Conservation (phyloP, 2,888 invertebrate genomes). For the Epicampocera succincta region DNA sequence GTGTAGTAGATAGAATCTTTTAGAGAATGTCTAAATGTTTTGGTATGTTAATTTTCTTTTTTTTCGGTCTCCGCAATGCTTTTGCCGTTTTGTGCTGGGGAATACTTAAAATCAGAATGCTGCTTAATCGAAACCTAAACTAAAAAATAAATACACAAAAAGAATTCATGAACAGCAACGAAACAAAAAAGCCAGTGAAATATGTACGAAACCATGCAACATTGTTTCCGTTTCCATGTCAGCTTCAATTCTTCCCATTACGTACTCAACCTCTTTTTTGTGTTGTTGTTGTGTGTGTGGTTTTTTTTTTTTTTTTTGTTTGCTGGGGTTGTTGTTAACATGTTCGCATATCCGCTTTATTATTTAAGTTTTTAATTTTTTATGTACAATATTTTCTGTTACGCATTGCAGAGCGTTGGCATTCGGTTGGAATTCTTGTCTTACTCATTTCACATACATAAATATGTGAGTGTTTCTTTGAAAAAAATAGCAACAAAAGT, state of each 20-base stretch:
- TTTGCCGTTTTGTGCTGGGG: conserved; percentile 21
- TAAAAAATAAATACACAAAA: conserved; percentile 11
- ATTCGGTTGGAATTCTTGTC: conserved; percentile 38
- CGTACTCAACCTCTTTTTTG: conserved; percentile 46
- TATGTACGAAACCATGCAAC: conserved; percentile 55
- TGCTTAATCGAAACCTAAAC: conserved; percentile 49
- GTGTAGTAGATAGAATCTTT: conserved; percentile 48
- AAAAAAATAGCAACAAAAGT: too few species aligned
- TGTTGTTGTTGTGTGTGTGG: too few species aligned
- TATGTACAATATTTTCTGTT: conserved; percentile 50
- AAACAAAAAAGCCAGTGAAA: conserved; percentile 26
- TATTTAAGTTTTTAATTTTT: conserved; percentile 23
- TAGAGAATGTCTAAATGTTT: conserved; percentile 57
- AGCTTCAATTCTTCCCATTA: conserved; percentile 51
- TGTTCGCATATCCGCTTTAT: conserved; percentile 65
- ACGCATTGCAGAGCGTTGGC: conserved; percentile 64
- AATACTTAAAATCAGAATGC: conserved; percentile 33
- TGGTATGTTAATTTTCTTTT: conserved; percentile 56
- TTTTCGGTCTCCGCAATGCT: conserved; percentile 19
- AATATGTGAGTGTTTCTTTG: too few species aligned
- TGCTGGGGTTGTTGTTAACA: conserved; percentile 53
- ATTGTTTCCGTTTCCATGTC: conserved; percentile 64
- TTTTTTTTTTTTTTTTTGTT: not conserved
- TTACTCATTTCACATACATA: too few species aligned
- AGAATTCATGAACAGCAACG: conserved; percentile 2